Conservation (phyloP, 2,888 invertebrate genomes). For the Dolomedes plantarius region DNA sequence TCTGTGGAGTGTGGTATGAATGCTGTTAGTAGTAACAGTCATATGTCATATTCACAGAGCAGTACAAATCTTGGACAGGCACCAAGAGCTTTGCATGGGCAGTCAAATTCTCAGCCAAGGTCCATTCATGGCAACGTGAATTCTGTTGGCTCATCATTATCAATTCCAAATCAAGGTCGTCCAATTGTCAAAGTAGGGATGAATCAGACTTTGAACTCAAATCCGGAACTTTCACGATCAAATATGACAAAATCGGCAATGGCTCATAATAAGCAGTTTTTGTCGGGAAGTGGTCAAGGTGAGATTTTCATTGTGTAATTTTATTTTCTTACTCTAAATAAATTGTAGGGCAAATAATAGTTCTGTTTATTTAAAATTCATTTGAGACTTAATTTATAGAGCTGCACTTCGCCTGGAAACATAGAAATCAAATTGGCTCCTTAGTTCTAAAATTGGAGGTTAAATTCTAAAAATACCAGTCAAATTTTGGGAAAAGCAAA, state of each 20-base stretch:
- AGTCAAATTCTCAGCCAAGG: conserved; percentile 34
- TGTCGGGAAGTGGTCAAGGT: conserved; percentile 53
- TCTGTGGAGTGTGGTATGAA: conserved; percentile 1
- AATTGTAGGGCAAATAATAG: no score
- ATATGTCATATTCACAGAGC: conserved; percentile 15
- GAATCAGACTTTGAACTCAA: conserved; percentile 36
- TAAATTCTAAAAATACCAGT: no score
- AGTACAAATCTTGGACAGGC: conserved; percentile 9
- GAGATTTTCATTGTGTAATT: neutral
- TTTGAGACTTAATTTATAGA: no score
- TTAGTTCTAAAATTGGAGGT: no score
- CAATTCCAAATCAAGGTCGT: conserved; percentile 57
- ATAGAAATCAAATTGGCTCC: neutral
- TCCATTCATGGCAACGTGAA: conserved; percentile 39
- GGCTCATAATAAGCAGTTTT: conserved; percentile 52
- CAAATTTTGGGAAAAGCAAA: no score
- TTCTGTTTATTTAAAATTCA: neutral
- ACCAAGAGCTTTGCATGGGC: conserved; percentile 64
- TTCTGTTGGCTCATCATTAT: conserved; percentile 31
- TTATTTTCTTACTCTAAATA: no score
- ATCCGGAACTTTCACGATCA: conserved; percentile 38
- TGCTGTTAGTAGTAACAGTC: conserved; percentile 13
- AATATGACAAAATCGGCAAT: conserved; percentile 32
- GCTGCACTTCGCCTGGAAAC: neutral
- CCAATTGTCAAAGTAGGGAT: conserved; percentile 69